Conservation (phyloP, 2,888 invertebrate species). For the Rosalia funebris region DNA sequence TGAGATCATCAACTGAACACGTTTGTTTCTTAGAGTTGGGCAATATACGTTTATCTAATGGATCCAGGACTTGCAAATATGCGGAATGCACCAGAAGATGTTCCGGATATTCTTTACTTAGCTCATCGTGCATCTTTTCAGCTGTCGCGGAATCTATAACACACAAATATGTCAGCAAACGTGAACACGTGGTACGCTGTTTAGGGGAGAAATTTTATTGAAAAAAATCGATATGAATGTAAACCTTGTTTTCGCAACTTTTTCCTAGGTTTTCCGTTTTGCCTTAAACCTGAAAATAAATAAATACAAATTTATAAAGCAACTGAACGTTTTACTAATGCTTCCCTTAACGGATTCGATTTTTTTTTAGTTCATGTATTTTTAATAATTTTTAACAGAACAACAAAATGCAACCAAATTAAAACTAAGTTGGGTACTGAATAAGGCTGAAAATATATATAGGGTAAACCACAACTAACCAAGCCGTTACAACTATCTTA, state of each 20-base stretch:
- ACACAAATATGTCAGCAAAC: too few relatives aligned
- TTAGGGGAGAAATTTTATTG: too few relatives aligned
- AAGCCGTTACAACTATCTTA: too few relatives aligned
- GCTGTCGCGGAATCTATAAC: conserved; percentile 57
- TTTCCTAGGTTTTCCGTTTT: background rate
- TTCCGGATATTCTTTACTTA: conserved; percentile 76
- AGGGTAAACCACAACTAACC: too few relatives aligned
- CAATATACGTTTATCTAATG: conserved; percentile 65
- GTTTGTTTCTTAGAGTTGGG: conserved; percentile 52
- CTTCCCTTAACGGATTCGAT: background rate
- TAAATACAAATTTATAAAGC: background rate
- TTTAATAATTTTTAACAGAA: too few relatives aligned
- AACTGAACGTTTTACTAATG: background rate
- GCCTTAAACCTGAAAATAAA: background rate
- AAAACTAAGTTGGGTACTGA: too few relatives aligned
- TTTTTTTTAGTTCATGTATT: too few relatives aligned
- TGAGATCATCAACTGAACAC: conserved; percentile 53
- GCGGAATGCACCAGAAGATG: conserved; percentile 82
- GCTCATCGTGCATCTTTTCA: conserved; percentile 75
- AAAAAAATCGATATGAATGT: too few relatives aligned
- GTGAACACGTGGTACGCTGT: too few relatives aligned
- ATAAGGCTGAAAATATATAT: too few relatives aligned
- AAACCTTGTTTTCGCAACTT: background rate
- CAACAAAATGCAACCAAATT: too few relatives aligned
- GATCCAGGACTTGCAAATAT: conserved; percentile 81